A percentile compares a stretch with the other conserved stretches of the same genome.
Evolutionary conservation across 2,797 vertebrate genomes (phyloP).

Genomic region (Enteromius argenteus): DNA sequence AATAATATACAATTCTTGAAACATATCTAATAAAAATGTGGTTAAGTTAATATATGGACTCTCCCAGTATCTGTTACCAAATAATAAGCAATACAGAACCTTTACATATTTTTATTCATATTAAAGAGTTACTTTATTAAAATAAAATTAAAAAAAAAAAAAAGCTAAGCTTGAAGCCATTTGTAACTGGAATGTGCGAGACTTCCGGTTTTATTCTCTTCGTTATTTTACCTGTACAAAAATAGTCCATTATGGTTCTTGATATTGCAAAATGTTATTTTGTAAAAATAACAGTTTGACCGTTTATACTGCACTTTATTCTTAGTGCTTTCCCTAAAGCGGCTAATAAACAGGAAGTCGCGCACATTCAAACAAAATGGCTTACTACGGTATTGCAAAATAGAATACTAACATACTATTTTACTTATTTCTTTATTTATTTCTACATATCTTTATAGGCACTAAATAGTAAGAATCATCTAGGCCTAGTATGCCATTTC

Average conservation of each 20-base stretch:
- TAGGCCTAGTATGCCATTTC: too few relatives aligned
- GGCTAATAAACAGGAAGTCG: background rate
- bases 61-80: background rate
- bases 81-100: background rate
- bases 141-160: too few relatives aligned
- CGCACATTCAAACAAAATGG: background rate
- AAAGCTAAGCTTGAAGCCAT: background rate
- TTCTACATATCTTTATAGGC: background rate
- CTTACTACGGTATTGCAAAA: background rate
- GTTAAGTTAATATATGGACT: background rate
- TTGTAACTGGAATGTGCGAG: background rate
- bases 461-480: background rate
- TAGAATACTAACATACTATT: background rate
- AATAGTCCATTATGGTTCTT: background rate
- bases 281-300: background rate
- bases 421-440: too few relatives aligned
- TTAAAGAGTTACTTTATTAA: background rate
- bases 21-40: background rate
- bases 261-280: background rate
- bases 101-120: background rate
- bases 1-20: background rate
- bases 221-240: background rate
- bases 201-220: background rate
- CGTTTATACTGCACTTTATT: background rate
- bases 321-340: background rate